Conservation (phyloP, 1,140 invertebrate species). For the Probaryconus sp. region DNA sequence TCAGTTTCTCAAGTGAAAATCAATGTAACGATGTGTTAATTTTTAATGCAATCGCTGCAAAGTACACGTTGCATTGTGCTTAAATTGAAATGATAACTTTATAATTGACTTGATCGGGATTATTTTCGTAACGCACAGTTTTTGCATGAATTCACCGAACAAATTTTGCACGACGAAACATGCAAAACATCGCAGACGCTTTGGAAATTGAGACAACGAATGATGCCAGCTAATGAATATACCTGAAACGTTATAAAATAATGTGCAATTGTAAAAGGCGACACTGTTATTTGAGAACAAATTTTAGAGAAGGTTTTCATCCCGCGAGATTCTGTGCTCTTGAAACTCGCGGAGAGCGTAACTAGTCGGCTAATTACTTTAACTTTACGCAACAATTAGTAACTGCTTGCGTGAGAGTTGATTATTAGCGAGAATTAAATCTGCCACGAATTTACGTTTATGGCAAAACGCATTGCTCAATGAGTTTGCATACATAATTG, state of each 20-base stretch:
- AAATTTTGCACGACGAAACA: too few relatives aligned
- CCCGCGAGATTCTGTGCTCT: too few relatives aligned
- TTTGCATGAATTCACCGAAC: too few relatives aligned
- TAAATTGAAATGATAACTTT: too few relatives aligned
- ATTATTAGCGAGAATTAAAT: slow-evolving; percentile 53
- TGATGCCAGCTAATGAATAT: too few relatives aligned
- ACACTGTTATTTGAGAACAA: slow-evolving; percentile 19
- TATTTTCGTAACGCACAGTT: too few relatives aligned
- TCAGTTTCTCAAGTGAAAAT: slow-evolving; percentile 20
- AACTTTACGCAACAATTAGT: slow-evolving; percentile 59
- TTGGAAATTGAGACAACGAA: too few relatives aligned
- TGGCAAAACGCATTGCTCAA: slow-evolving; percentile 35
- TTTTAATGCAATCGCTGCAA: slow-evolving; percentile 8
- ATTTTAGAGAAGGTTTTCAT: slow-evolving; percentile 29
- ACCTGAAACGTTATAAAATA: too few relatives aligned
- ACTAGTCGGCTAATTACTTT: slow-evolving; percentile 44
- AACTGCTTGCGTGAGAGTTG: slow-evolving; percentile 46
- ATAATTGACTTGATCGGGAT: too few relatives aligned
- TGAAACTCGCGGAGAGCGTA: slow-evolving; percentile 26
- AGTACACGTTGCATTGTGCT: slow-evolving; percentile 1
- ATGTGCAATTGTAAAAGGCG: slow-evolving; percentile 23
- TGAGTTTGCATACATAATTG: slow-evolving; percentile 37
- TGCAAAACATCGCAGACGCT: too few relatives aligned
- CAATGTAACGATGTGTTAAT: slow-evolving; percentile 33
- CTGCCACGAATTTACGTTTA: slow-evolving; percentile 33